Conservation (phyloP, 2,888 invertebrate species). For the Phrixothrix hirtus region DNA sequence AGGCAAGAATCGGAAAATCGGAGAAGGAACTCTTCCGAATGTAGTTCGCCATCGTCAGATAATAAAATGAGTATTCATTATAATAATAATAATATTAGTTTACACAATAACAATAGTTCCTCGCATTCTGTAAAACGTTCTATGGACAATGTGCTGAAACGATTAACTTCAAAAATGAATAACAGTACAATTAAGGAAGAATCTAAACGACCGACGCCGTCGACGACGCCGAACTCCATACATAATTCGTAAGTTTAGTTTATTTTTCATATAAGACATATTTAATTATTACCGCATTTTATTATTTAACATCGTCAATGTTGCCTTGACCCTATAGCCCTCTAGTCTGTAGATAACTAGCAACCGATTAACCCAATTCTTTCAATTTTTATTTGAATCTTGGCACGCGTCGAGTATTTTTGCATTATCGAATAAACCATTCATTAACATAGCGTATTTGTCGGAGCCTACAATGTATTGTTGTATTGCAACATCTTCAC, state of each 20-base stretch:
- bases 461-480: constrained; percentile 4
- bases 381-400: constrained; percentile 28
- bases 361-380: constrained; percentile 44
- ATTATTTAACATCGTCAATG: constrained; percentile 26
- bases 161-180: constrained; percentile 82
- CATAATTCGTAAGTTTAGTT: constrained; percentile 52
- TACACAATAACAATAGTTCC: constrained; percentile 65
- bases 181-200: constrained; percentile 74
- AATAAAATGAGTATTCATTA: constrained; percentile 65
- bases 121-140: constrained; percentile 72
- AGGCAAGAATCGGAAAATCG: constrained; percentile 49
- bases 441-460: constrained; percentile 13
- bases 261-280: constrained; percentile 9
- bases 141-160: constrained; percentile 90
- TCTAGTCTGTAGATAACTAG: constrained; percentile 32
- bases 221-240: constrained; percentile 63
- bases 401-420: constrained; percentile 14
- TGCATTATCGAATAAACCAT: constrained; percentile 14
- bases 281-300: constrained; percentile 16
- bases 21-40: constrained; percentile 66
- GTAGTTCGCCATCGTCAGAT: constrained; percentile 72
- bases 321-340: constrained; percentile 42
- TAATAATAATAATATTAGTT: constrained; percentile 66
- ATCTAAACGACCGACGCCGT: constrained; percentile 68
- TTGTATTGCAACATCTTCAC: background rate